phyloP scores from a whole-genome alignment of 30 jellyfish, hydroid and myxozoan genomes.

The Sanderia malayensis region DNA sequence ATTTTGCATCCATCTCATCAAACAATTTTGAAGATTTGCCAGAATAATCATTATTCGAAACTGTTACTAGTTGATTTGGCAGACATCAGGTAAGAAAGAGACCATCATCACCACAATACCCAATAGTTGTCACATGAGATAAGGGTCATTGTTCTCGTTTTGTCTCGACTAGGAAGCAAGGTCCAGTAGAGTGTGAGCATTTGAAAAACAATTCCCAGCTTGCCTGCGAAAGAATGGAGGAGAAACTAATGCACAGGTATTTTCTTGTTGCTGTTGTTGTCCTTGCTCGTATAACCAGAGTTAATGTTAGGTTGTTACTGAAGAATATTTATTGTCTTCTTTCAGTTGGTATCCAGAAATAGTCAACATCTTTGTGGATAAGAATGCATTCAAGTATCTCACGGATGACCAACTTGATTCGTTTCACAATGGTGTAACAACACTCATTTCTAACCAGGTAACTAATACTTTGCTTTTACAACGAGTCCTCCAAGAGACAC shows the following conservation, averaged over 20 bases:
- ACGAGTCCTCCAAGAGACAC: not conserved
- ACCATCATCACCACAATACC: too few species aligned
- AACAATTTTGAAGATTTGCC: slow-evolving; percentile 86
- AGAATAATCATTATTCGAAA: slow-evolving; percentile 69
- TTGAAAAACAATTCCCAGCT: slow-evolving; percentile 74
- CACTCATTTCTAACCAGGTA: slow-evolving; percentile 86
- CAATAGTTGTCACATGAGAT: too few species aligned
- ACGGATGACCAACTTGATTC: slow-evolving; percentile 91
- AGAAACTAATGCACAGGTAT: slow-evolving; percentile 97
- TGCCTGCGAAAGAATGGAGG: slow-evolving; percentile 91
- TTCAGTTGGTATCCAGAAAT: slow-evolving; percentile 98
- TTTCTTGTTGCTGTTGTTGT: not conserved
- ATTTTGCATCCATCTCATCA: slow-evolving; percentile 96
- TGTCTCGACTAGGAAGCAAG: slow-evolving; percentile 89
- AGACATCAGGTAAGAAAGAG: slow-evolving; percentile 80
- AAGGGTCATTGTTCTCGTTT: too few species aligned
- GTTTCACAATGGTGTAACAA: slow-evolving; percentile 90
- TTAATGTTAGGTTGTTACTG: too few species aligned
- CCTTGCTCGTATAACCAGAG: not conserved
- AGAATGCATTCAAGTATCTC: slow-evolving; percentile 70
- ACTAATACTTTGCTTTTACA: not conserved
- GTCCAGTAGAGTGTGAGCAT: slow-evolving; percentile 91
- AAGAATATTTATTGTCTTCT: too few species aligned
- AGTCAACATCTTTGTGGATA: slow-evolving; percentile 82
- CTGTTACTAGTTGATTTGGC: slow-evolving; percentile 79